These are phyloP conservation scores for Rallus limicola DNA, from an alignment of 2,113 vertebrate genomes.

Conservation along the genomic window DNA sequence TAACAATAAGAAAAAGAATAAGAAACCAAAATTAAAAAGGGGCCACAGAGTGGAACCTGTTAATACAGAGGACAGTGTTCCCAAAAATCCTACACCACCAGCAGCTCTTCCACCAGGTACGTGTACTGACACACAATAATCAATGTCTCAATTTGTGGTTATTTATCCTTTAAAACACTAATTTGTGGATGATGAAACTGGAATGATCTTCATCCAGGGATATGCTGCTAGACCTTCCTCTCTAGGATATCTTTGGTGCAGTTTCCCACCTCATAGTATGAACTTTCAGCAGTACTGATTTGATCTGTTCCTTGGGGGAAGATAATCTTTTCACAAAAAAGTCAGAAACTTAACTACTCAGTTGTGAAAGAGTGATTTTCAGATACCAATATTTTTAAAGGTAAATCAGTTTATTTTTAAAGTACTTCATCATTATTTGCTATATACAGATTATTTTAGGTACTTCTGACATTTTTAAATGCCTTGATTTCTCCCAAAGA, in stretches of 20 bases:
- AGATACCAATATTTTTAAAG: background rate
- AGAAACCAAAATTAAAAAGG: conserved; percentile 87
- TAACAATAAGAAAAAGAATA: conserved; percentile 82
- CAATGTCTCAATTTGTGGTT: background rate
- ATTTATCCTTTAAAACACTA: background rate
- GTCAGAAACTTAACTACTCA: background rate
- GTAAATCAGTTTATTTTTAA: background rate
- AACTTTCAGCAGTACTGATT: background rate
- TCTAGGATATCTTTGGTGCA: background rate
- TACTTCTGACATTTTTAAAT: background rate
- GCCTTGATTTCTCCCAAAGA: background rate
- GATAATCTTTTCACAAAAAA: background rate
- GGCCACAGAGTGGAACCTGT: conserved; percentile 91
- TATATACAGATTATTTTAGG: background rate
- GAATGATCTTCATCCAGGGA: background rate
- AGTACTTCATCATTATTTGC: background rate
- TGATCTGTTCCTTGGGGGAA: background rate
- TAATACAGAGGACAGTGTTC: conserved; percentile 67
- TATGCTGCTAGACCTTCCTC: background rate
- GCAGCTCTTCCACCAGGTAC: conserved; percentile 74
- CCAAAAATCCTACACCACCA: conserved; percentile 67
- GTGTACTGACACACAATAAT: background rate
- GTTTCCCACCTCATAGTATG: background rate
- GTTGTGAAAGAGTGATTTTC: background rate
- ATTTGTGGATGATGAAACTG: background rate